phyloP scores from a whole-genome alignment of 2,888 invertebrate genomes.

The Cabera pusaria region DNA sequence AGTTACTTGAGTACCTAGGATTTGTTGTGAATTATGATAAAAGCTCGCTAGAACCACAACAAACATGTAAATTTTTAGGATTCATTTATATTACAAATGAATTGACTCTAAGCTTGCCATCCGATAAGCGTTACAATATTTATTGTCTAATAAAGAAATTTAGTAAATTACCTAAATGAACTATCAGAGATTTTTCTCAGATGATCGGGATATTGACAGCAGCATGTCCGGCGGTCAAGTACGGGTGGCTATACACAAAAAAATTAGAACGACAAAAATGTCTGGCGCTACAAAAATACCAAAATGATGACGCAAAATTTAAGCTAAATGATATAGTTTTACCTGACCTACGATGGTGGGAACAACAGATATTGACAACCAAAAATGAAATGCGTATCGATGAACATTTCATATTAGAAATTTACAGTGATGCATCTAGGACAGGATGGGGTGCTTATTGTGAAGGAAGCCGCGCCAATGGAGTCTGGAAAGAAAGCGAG shows the following conservation, averaged over 20 bases:
- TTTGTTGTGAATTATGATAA: constrained; percentile 6
- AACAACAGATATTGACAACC: not conserved
- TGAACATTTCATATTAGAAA: not conserved
- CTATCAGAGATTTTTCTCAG: constrained; percentile 25
- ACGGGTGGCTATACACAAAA: constrained; percentile 28
- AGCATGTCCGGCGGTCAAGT: constrained; percentile 27
- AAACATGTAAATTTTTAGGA: constrained; percentile 1
- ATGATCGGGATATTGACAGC: constrained; percentile 21
- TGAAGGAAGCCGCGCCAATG: not conserved
- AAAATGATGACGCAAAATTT: too few relatives aligned
- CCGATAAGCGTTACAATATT: constrained; percentile 19
- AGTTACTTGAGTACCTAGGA: constrained; percentile 1
- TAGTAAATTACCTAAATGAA: constrained; percentile 1
- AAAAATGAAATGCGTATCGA: not conserved
- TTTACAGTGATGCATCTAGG: constrained; percentile 4
- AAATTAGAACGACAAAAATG: constrained; percentile 24
- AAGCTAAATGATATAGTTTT: too few relatives aligned
- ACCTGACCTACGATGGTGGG: constrained; percentile 17
- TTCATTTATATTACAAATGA: constrained; percentile 1
- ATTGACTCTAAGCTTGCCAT: constrained; percentile 11
- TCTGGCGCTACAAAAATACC: constrained; percentile 9
- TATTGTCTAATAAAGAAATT: constrained; percentile 11
- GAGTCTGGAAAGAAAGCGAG: constrained; percentile 1
- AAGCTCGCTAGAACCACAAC: not conserved
- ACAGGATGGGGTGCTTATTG: constrained; percentile 7